Base-by-base conservation (phyloP, 2,888 invertebrate genomes). In the Junonia oenone region DNA sequence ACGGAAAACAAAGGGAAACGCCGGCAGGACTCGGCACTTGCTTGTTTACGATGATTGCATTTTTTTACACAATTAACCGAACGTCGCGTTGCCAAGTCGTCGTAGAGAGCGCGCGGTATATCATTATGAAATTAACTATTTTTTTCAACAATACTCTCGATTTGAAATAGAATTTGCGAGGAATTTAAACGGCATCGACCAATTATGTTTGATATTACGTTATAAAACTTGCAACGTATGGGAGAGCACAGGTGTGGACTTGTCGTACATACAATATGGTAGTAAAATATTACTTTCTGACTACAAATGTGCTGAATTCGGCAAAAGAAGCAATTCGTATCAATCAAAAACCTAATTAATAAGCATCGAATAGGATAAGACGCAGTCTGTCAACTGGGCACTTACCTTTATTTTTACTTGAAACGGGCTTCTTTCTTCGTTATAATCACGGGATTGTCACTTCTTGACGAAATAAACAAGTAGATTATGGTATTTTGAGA, bases 401-500 rank as follows among this genome's bases (percentile, higher is more conserved):
- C 88, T 88, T 77, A 89, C 90, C 87, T 84, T 75, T 79, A 81
- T 83, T 81, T 83, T 81, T 85, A 81, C 77, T 76, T 73, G 80
- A 76, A 84, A 85, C 66, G 62, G 65, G 62, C 62, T 66, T 76
- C 66, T 81, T 83, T 83, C 80, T 84, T 80, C 79, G 79, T 78
- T 70, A 76, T 75, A 74, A 69, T 84, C 87, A 87, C 86, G 69
- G 72, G 76, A 79, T 82, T 75, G 78, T 76, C 87, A 89, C 89
- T 86, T 73, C 65, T 74, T 68, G 75, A 73, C 77, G 74, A 71
- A 68, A 69, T 68, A 68, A 76, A 72, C 75, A 73, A 72, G 69
- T 73, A 73, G 77, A 81, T 78, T 83, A 88, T 75, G 88, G 87
- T 84, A 89, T 90, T 87, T 89, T 90, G 66, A 88, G 81, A 73